A percentile compares a stretch with the other conserved stretches of the same genome.
These are phyloP conservation scores for Stegana nigrithorax DNA, from an alignment of 2,888 invertebrate genomes.

Conservation along the genomic window DNA sequence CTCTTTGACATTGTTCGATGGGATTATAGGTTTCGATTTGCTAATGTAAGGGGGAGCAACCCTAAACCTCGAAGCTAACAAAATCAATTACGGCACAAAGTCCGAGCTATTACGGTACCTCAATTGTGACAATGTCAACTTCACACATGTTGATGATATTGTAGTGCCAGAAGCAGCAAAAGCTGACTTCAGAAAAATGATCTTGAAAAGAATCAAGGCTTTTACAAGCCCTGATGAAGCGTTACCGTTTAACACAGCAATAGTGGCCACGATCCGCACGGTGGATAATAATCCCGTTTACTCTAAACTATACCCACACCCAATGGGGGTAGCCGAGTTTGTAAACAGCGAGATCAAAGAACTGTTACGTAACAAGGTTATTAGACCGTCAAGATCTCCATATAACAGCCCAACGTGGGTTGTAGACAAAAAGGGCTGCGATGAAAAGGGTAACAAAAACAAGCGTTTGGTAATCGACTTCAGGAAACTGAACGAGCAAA, in stretches of 20 bases:
- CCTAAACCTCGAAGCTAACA: background rate
- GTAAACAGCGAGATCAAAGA: constrained; percentile 8
- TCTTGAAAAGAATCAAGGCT: constrained; percentile 5
- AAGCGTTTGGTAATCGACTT: constrained; percentile 20
- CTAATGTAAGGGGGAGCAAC: constrained; percentile 11
- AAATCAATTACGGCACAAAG: constrained; percentile 6
- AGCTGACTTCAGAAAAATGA: background rate
- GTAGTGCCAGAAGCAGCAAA: background rate
- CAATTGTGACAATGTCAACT: background rate
- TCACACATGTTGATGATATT: background rate
- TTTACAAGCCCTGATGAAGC: constrained; percentile 18
- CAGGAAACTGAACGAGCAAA: constrained; percentile 17
- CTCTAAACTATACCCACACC: constrained; percentile 6
- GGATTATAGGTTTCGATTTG: constrained; percentile 25
- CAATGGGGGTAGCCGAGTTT: constrained; percentile 1
- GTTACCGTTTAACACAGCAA: constrained; percentile 16
- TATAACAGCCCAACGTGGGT: constrained; percentile 3
- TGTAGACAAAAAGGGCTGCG: constrained; percentile 12
- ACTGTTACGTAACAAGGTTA: background rate
- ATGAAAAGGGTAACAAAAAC: constrained; percentile 12
- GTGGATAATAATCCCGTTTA: background rate
- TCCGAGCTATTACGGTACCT: background rate
- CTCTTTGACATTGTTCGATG: constrained; percentile 24
- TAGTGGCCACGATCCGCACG: constrained; percentile 17
- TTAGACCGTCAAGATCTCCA: constrained; percentile 4